Conservation (phyloP, 2,113 vertebrate species). For the Machaerirhynchus nigripectus region DNA sequence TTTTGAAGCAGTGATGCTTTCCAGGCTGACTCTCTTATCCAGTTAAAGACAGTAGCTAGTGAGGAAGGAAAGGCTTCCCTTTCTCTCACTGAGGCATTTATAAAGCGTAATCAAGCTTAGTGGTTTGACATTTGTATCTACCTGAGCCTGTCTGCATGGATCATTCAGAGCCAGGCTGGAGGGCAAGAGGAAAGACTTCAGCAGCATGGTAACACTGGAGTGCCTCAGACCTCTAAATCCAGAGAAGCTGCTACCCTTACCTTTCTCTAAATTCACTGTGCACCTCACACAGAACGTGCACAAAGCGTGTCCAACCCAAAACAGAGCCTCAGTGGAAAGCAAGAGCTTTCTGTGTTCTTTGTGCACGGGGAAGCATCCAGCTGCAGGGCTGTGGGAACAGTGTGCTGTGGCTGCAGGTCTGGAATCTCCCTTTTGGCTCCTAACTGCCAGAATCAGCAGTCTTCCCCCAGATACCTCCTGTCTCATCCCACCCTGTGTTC, state of each 20-base stretch:
- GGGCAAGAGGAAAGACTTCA: not conserved
- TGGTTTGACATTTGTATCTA: not conserved
- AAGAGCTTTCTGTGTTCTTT: not conserved
- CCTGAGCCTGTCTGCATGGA: not conserved
- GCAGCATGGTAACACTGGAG: not conserved
- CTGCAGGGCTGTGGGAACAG: not conserved
- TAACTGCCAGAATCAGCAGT: not conserved
- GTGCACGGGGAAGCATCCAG: not conserved
- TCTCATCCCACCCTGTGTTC: not conserved
- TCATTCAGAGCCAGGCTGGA: not conserved
- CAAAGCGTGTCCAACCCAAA: not conserved
- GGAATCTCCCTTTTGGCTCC: not conserved
- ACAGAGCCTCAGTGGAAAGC: not conserved
- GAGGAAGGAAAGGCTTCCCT: not conserved
- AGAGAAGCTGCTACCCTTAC: not conserved
- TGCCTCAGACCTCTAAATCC: not conserved
- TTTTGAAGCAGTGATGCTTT: not conserved
- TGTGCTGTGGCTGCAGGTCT: not conserved
- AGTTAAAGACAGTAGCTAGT: not conserved
- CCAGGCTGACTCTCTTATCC: not conserved
- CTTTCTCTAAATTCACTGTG: not conserved
- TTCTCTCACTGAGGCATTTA: not conserved
- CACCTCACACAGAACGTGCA: not conserved
- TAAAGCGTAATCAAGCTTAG: not conserved
- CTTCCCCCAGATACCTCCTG: not conserved